Evolutionary conservation across 2,797 vertebrate genomes (phyloP).

Genomic region (Sebastes kiyomatsui): DNA sequence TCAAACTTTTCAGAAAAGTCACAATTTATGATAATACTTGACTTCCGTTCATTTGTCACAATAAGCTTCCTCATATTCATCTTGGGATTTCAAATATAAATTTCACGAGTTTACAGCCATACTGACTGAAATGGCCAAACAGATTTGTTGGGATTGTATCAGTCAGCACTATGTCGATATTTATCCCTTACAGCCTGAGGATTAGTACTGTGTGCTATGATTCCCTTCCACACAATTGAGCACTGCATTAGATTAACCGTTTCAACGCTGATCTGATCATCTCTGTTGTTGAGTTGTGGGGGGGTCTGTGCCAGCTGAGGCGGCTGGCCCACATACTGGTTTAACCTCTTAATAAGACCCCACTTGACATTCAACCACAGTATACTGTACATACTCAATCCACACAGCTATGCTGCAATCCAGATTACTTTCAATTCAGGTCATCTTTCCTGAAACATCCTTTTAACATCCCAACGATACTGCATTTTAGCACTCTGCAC

Average conservation of each 20-base stretch:
- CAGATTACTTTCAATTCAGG: slow-evolving; percentile 1
- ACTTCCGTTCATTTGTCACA: background rate
- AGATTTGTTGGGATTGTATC: slow-evolving; percentile 66
- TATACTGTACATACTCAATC: slow-evolving; percentile 1
- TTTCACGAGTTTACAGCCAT: background rate
- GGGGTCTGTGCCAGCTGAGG: slow-evolving; percentile 38
- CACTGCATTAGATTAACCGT: slow-evolving; percentile 71
- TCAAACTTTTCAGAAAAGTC: background rate
- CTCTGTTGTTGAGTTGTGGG: slow-evolving; percentile 33
- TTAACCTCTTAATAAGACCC: slow-evolving; percentile 56
- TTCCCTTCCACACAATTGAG: slow-evolving; percentile 73
- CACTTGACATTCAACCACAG: slow-evolving; percentile 47
- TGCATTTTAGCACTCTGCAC: background rate
- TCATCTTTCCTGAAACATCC: background rate
- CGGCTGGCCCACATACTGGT: slow-evolving; percentile 67
- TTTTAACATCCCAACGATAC: background rate
- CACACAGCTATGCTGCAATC: background rate
- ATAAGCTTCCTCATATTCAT: background rate
- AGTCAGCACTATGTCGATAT: slow-evolving; percentile 74
- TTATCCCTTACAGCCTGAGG: slow-evolving; percentile 64
- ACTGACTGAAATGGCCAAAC: slow-evolving; percentile 5
- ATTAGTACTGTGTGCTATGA: slow-evolving; percentile 70
- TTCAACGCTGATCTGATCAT: slow-evolving; percentile 73
- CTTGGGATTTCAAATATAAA: background rate
- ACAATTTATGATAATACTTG: background rate